Percentiles rank a stretch among this genome's conserved stretches.
Evolutionary conservation across 2,113 vertebrate species (phyloP).

Genomic region (Mesitornis unicolor): DNA sequence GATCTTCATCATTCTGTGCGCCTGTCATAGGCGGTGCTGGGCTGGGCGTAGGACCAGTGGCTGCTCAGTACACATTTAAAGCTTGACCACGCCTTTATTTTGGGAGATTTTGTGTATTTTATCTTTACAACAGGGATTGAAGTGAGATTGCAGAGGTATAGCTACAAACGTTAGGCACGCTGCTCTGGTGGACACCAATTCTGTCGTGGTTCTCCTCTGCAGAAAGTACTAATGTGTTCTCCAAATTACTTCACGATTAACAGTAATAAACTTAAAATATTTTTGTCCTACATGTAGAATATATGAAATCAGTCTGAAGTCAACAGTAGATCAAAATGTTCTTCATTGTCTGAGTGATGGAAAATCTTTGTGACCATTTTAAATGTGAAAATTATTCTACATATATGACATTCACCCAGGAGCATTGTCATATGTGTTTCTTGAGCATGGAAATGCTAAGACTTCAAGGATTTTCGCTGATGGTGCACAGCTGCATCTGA

Average conservation of each 20-base stretch:
- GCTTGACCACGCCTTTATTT: not conserved
- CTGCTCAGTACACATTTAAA: not conserved
- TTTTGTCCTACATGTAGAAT: not conserved
- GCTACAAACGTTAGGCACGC: accelerated
- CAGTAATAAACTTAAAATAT: not conserved
- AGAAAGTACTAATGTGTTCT: not conserved
- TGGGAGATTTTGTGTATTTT: not conserved
- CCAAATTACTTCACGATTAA: not conserved
- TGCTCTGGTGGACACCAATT: not conserved
- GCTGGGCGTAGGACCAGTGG: too few relatives aligned
- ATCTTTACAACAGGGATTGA: not conserved
- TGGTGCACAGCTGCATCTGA: not conserved
- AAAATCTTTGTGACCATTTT: not conserved
- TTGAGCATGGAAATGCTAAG: not conserved
- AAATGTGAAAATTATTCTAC: not conserved
- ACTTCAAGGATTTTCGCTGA: not conserved
- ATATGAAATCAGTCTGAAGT: not conserved
- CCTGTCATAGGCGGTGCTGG: not conserved
- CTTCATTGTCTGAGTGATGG: not conserved
- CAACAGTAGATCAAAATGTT: not conserved
- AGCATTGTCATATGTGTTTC: not conserved
- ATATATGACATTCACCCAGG: not conserved
- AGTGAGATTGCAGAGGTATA: not conserved
- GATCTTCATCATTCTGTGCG: not conserved
- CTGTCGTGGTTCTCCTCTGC: not conserved